Conservation (phyloP, 2,113 vertebrate species). For the Eptesicus fuscus region DNA sequence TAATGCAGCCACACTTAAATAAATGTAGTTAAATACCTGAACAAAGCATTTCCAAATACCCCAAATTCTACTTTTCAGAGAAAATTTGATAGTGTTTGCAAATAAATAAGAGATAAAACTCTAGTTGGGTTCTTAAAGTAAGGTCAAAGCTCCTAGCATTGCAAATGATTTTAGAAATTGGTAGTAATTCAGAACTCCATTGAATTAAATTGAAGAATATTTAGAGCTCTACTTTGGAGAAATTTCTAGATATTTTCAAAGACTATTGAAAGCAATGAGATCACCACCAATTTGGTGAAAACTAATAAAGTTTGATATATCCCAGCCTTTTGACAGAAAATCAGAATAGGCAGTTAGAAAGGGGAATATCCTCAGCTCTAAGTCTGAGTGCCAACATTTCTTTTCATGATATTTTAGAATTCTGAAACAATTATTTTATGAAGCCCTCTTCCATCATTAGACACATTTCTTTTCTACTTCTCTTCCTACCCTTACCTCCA, state of each 20-base stretch:
- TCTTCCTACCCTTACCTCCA: neutral
- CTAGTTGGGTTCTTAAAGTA: neutral
- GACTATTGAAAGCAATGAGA: neutral
- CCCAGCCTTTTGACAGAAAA: neutral
- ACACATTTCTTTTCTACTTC: no score
- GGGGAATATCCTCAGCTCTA: fast-evolving
- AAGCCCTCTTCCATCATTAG: neutral
- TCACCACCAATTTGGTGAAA: neutral
- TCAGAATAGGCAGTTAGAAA: neutral
- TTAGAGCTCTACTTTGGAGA: neutral
- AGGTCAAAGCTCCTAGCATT: neutral
- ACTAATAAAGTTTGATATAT: neutral
- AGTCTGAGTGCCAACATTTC: neutral
- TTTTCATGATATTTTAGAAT: neutral
- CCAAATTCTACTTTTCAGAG: slow-evolving; percentile 29
- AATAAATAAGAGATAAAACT: slow-evolving; percentile 32
- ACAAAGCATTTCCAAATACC: slow-evolving; percentile 56
- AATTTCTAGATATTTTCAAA: slow-evolving; percentile 27
- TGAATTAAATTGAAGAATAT: neutral
- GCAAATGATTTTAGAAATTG: slow-evolving; percentile 30
- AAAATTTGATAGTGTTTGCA: slow-evolving; percentile 57
- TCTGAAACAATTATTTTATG: neutral
- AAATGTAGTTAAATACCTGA: slow-evolving; percentile 50
- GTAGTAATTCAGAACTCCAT: neutral
- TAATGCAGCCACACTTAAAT: slow-evolving; percentile 37